phyloP scores from a whole-genome alignment of 1,140 invertebrate species.

The Protaetia brevitarsis region DNA sequence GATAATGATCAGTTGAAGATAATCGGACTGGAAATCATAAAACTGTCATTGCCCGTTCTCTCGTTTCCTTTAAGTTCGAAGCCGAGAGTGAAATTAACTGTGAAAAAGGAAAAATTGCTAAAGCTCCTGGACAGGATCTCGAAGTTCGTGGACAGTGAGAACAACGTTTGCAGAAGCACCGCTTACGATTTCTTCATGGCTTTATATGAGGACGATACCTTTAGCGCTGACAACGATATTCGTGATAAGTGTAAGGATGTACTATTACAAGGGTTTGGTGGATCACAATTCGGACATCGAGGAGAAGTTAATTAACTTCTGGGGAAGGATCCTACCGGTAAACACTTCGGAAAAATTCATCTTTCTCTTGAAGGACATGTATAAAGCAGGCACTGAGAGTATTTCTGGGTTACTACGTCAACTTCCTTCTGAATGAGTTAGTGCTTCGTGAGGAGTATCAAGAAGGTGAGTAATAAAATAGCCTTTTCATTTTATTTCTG shows the following conservation, averaged over 20 bases:
- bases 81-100: not conserved
- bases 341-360: slow-evolving; percentile 46
- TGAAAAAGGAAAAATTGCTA: not conserved
- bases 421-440: slow-evolving; percentile 48
- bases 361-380: slow-evolving; percentile 48
- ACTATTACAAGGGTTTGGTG: slow-evolving; percentile 47
- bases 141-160: slow-evolving; percentile 49
- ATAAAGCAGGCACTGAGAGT: slow-evolving; percentile 45
- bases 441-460: not conserved
- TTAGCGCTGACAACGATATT: slow-evolving; percentile 20
- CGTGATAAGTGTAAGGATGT: slow-evolving; percentile 39
- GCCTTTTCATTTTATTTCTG: not conserved
- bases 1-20: slow-evolving; percentile 52
- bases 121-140: slow-evolving; percentile 38
- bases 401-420: slow-evolving; percentile 45
- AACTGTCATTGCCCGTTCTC: slow-evolving; percentile 33
- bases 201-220: not conserved
- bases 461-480: not conserved
- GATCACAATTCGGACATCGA: slow-evolving; percentile 50
- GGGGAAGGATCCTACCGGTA: slow-evolving; percentile 44
- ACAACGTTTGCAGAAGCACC: slow-evolving; percentile 36
- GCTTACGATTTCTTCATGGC: slow-evolving; percentile 33
- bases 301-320: slow-evolving; percentile 50
- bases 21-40: slow-evolving; percentile 56
- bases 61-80: not conserved